Base-by-base conservation (phyloP, 2,113 vertebrate genomes). In the Leptobrachium leishanense region DNA sequence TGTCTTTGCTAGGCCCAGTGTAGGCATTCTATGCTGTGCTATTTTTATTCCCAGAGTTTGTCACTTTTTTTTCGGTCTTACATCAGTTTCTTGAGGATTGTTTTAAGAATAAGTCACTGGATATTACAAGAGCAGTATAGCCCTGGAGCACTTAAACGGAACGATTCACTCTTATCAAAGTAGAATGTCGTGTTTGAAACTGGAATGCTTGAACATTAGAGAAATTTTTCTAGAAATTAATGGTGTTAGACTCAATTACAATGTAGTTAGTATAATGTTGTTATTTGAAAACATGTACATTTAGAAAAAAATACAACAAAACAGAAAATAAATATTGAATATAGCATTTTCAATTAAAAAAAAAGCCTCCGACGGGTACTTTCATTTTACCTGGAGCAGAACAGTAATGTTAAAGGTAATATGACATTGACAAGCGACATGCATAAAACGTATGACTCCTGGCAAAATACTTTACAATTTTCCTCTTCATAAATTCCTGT, bases 21-120 rank as follows among this genome's bases (percentile, higher is more conserved):
- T 74, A n/a, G 74, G 74, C 74, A 62, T 81, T 62, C 62, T 74
- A 74, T 81, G 39, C 63, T 44, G 72, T 81, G 20, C 64, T 80
- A 62, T 74, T 68, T 80, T 46, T 57, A 74, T 80, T 73, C 50
- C 43, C 62, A 44, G 42, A 59, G 20, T 55, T 80, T 62, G 77
- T 9, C 63, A 74, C 72, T 43, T 66, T 43, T 79, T 75, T 62
- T 0, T 43, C 50, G 72, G 40, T 73, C 31, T 54, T 57, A 20
- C 41, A 44, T 54, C 72, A 41, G 62, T 79, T 73, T 79, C 77
- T 79, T 67, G 77, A 80, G 77, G 70, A 59, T 68, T 80, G 42
- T 74, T 62, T 74, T 68, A 74, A 68, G 70, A 74, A 74, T 81
- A 72, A 74, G 71, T 81, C 78, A 81, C 78, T 10, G 53, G 62